phyloP scores from a whole-genome alignment of 1,140 invertebrate species.

The Hydropsyche tenuis region DNA sequence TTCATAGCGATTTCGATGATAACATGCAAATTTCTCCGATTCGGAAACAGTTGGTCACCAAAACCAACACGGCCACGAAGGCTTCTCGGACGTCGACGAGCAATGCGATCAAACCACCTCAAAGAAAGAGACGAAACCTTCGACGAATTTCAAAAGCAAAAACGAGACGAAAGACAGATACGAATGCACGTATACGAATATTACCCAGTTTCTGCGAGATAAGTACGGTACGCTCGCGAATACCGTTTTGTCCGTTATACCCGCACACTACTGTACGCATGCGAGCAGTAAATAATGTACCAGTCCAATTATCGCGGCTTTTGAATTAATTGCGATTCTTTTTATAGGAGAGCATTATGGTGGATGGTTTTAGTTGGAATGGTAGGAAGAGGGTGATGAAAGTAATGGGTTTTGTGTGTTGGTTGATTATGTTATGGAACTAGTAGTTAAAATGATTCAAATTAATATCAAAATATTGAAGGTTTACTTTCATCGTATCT shows the following conservation, averaged over 20 bases:
- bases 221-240: conserved; percentile 31
- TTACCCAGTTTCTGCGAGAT: conserved; percentile 27
- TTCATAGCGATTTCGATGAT: background rate
- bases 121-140: background rate
- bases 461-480: too few relatives aligned
- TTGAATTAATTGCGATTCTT: conserved; percentile 11
- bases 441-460: too few relatives aligned
- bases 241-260: conserved; percentile 29
- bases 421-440: too few relatives aligned
- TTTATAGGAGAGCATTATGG: too few relatives aligned
- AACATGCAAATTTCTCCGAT: background rate
- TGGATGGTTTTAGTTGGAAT: too few relatives aligned
- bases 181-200: background rate
- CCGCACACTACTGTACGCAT: background rate
- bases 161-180: background rate
- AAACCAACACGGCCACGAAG: too few relatives aligned
- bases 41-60: background rate
- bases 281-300: background rate
- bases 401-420: too few relatives aligned
- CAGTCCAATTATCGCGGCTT: conserved; percentile 4
- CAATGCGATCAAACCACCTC: background rate
- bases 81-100: background rate
- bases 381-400: too few relatives aligned
- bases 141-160: background rate
- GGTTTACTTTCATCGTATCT: too few relatives aligned